Evolutionary conservation across 2,113 vertebrate species (phyloP), one percentile per base, ranked within the genome.

Genomic region (Hucho hucho): DNA sequence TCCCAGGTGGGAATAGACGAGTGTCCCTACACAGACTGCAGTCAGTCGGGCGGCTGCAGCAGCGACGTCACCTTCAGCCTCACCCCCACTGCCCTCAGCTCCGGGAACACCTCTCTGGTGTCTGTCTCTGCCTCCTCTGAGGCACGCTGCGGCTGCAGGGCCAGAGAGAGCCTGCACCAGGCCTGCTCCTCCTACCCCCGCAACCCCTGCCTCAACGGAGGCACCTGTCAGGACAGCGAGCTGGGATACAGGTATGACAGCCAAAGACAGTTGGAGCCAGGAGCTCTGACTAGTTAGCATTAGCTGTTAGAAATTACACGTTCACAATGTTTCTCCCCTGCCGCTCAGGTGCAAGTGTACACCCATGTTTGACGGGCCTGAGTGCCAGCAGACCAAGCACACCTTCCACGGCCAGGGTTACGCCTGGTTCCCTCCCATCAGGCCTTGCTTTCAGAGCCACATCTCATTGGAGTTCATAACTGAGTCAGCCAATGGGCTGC

Each of bases 381-480:
- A 95, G 70, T 97, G 96, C 83, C 95, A 97, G 87, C 95, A 95
- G 89, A 96, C 94, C 74, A 95, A 93, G 70, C 94, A 87, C 89
- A 94, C 92, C 72, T 97, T 97, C 64, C 89, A 87, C 4, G 95
- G 95, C 0, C 87, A 87, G 0, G 95, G 95, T 56, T 97, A 95
- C 32, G 95, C 95, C 75, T 97, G 96, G 95, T 97, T 97, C 61
- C 91, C 94, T 80, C 93, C 95, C 81, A 89, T 96, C 81, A 93
- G 82, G 77, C 93, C 90, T 63, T 96, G 96, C 82, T 96, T 94
- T 84, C 91, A 93, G 77, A 95, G 93, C 83, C 93, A 86, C 79
- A 90, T 96, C 86, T 94, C 96, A 64, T 56, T 97, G 79, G 95
- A 97, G 79, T 96, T 97, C 67, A 92, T 97, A 81, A 93, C 95